Conservation (phyloP, 2,888 invertebrate genomes). For the Azorinus chamasolen region DNA sequence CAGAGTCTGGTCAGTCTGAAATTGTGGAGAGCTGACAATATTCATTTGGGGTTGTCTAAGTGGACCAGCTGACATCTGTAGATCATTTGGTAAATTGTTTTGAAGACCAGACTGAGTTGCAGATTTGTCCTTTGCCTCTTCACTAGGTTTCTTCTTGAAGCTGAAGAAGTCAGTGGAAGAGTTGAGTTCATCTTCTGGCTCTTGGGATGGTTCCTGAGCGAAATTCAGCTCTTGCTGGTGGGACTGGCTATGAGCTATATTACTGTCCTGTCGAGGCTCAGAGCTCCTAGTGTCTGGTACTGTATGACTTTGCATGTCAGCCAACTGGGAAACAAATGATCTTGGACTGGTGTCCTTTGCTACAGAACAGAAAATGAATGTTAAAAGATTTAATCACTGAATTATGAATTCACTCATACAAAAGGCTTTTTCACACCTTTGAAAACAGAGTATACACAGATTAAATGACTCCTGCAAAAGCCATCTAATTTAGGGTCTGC, state of each 20-base stretch:
- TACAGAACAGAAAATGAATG: neutral
- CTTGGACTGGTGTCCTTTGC: conserved; percentile 40
- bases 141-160: conserved; percentile 60
- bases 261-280: too few relatives aligned
- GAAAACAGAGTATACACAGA: too few relatives aligned
- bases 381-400: too few relatives aligned
- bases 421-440: too few relatives aligned
- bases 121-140: conserved; percentile 16
- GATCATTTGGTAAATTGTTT: neutral
- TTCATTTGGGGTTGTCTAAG: too few relatives aligned
- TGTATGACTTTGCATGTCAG: conserved; percentile 15
- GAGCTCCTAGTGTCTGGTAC: conserved; percentile 26
- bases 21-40: conserved; percentile 16
- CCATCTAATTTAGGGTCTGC: too few relatives aligned
- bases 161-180: conserved; percentile 69
- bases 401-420: too few relatives aligned
- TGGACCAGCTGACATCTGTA: conserved; percentile 8
- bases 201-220: conserved; percentile 13
- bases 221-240: neutral
- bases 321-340: conserved; percentile 51
- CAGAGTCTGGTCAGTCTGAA: conserved; percentile 28
- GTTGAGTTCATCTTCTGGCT: conserved; percentile 62
- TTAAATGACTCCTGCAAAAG: too few relatives aligned
- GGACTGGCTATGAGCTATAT: neutral
- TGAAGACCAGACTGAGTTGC: neutral